phyloP scores from a whole-genome alignment of 1,140 invertebrate species.

The Neuroterus valhalla region DNA sequence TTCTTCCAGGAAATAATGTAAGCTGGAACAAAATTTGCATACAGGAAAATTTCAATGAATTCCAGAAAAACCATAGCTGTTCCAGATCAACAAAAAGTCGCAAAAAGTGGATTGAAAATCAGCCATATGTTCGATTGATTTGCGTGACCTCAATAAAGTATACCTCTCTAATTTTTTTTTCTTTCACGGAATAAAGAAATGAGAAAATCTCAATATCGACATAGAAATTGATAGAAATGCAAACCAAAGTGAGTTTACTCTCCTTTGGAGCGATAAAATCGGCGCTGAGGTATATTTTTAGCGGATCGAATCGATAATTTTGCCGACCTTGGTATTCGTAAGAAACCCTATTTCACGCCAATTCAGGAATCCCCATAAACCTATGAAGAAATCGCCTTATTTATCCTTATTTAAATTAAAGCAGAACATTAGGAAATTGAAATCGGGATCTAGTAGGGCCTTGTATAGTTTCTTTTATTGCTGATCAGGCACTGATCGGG shows the following conservation, averaged over 20 bases:
- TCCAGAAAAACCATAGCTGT: background rate
- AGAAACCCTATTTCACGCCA: conserved; percentile 12
- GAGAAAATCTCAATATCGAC: conserved; percentile 17
- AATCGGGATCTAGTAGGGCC: no score
- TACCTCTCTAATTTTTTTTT: background rate
- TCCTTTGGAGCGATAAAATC: conserved; percentile 12
- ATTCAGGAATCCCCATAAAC: background rate
- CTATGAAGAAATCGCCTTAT: no score
- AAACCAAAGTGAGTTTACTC: conserved; percentile 6
- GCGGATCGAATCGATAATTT: conserved; percentile 10
- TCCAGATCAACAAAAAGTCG: no score
- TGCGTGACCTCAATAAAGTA: background rate
- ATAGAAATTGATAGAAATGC: conserved; percentile 1
- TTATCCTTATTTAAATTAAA: background rate
- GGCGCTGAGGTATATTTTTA: conserved; percentile 1
- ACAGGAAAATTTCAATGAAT: background rate
- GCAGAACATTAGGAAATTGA: background rate
- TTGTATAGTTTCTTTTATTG: no score
- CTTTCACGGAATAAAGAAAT: background rate
- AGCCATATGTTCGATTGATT: background rate
- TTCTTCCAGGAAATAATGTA: background rate
- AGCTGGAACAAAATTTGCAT: background rate
- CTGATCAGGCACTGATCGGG: no score
- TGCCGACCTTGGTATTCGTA: conserved; percentile 11
- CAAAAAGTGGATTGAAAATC: background rate